A percentile compares a stretch with the other conserved stretches of the same genome.
These are phyloP conservation scores for Lacerta viridis DNA, from an alignment of 2,797 vertebrate genomes.

Conservation along the genomic window DNA sequence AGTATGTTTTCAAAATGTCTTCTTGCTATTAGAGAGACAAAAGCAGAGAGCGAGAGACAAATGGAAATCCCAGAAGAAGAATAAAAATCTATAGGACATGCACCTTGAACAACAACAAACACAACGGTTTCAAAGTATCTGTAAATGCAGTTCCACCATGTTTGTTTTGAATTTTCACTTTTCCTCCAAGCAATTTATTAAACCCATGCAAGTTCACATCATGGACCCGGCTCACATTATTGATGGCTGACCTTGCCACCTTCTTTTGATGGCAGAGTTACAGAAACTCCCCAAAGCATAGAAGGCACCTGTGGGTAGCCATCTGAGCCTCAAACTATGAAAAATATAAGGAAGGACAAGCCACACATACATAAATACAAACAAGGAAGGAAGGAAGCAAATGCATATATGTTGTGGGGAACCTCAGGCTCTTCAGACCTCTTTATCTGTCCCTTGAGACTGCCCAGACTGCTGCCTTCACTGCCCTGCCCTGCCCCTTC, in stretches of 20 bases:
- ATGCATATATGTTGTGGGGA: no score
- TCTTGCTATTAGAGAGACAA: constrained; percentile 9
- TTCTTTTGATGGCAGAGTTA: background rate
- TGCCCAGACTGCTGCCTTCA: no score
- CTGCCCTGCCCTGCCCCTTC: no score
- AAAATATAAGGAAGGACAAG: background rate
- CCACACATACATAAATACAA: no score
- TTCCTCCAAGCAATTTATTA: background rate
- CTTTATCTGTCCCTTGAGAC: no score
- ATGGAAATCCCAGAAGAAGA: background rate
- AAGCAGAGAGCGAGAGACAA: background rate
- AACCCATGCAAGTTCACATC: background rate
- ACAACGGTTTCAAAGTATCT: background rate
- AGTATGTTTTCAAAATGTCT: constrained; percentile 18
- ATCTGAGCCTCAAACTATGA: background rate
- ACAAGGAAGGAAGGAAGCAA: no score
- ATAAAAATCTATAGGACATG: background rate
- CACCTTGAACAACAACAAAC: background rate
- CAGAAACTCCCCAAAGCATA: background rate
- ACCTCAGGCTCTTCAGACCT: no score
- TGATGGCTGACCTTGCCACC: background rate
- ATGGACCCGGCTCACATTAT: background rate
- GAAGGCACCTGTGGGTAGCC: background rate
- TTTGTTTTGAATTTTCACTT: background rate
- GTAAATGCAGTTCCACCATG: background rate